Conservation (phyloP, 2,888 invertebrate genomes). For the Eupithecia vulgata region DNA sequence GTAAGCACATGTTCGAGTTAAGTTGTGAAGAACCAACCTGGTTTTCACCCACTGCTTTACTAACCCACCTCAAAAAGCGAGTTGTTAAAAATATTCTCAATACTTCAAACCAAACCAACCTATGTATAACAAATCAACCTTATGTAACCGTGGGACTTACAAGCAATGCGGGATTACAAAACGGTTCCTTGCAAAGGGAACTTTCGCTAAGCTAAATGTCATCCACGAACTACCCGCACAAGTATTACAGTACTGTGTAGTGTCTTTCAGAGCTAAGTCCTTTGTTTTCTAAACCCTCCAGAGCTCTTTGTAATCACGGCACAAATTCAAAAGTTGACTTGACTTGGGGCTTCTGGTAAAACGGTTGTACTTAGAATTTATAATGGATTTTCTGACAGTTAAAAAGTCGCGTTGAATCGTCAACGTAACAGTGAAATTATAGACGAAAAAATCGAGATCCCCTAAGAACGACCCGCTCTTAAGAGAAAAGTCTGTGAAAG, state of each 20-base stretch:
- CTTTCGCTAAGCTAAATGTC: constrained; percentile 69
- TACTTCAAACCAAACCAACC: too few species aligned
- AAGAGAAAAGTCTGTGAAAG: not conserved
- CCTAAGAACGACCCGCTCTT: not conserved
- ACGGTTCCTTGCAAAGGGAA: constrained; percentile 51
- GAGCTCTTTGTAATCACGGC: constrained; percentile 72
- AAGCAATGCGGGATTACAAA: constrained; percentile 24
- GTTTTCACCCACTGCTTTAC: not conserved
- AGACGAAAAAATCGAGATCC: not conserved
- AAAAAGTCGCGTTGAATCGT: not conserved
- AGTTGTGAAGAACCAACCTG: not conserved
- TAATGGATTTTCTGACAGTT: not conserved
- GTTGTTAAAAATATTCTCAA: too few species aligned
- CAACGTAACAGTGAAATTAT: not conserved
- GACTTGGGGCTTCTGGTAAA: constrained; percentile 23
- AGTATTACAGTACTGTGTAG: constrained; percentile 72
- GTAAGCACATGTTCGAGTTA: not conserved
- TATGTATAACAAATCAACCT: too few species aligned
- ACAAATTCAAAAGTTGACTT: constrained; percentile 57
- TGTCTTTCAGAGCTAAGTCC: constrained; percentile 70
- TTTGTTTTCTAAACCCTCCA: constrained; percentile 73
- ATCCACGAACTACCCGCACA: constrained; percentile 66
- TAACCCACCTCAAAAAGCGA: not conserved
- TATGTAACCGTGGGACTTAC: not conserved
- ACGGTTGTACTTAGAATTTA: constrained; percentile 15